phyloP scores from a whole-genome alignment of 2,888 invertebrate species.

The Dorcus hopei region DNA sequence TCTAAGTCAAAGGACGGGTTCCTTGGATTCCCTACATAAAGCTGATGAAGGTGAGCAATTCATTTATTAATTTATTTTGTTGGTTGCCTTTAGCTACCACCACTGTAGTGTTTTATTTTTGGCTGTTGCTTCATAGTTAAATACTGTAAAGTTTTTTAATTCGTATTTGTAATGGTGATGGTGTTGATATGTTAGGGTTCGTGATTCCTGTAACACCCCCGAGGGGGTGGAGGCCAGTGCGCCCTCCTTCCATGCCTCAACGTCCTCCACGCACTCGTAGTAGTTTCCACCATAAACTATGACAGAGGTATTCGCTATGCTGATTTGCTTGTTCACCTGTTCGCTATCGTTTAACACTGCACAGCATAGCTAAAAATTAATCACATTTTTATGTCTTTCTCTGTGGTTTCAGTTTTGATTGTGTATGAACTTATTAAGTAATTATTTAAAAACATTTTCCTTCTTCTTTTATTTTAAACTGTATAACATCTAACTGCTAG shows the following conservation, averaged over 20 bases:
- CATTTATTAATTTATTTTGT: not conserved
- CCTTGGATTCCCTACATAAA: constrained; percentile 46
- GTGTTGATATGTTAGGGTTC: constrained; percentile 5
- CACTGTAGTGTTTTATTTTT: not conserved
- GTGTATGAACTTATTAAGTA: too few relatives aligned
- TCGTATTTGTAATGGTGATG: constrained; percentile 15
- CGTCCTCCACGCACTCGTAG: constrained; percentile 58
- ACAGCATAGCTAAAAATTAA: constrained; percentile 2
- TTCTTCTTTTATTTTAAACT: not conserved
- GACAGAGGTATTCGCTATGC: constrained; percentile 24
- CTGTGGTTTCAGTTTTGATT: too few relatives aligned
- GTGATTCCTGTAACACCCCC: constrained; percentile 40
- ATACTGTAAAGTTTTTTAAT: not conserved
- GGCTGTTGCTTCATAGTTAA: not conserved
- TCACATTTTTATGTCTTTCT: not conserved
- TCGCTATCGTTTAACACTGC: constrained; percentile 9
- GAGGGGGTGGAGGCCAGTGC: constrained; percentile 57
- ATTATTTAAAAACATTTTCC: too few relatives aligned
- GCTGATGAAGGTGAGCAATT: constrained; percentile 43
- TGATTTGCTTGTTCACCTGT: constrained; percentile 24
- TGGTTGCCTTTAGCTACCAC: not conserved
- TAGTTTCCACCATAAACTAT: constrained; percentile 45
- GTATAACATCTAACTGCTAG: not conserved
- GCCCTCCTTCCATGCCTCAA: constrained; percentile 57
- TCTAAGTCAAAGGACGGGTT: constrained; percentile 38